These are phyloP conservation scores for Drosophila murphyi DNA, from an alignment of 1,140 invertebrate species.

Conservation along the genomic window DNA sequence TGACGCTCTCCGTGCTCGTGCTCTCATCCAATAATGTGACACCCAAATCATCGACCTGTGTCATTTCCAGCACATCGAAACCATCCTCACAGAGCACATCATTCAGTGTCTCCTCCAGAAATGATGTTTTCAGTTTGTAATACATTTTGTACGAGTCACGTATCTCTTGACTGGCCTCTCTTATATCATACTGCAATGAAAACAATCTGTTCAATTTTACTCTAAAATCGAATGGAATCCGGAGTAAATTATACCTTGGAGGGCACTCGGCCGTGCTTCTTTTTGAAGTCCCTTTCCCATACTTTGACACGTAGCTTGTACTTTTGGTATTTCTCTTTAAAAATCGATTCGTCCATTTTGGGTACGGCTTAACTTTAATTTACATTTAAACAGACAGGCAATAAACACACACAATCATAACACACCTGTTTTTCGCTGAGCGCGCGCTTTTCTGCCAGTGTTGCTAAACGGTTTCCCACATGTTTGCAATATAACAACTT, in stretches of 20 bases:
- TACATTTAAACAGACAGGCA: slow-evolving; percentile 33
- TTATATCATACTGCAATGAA: slow-evolving; percentile 89
- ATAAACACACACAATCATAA: slow-evolving; percentile 24
- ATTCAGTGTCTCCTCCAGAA: slow-evolving; percentile 89
- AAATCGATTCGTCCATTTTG: slow-evolving; percentile 74
- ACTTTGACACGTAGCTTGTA: slow-evolving; percentile 90
- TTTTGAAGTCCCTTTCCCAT: slow-evolving; percentile 92
- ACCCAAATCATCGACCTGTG: slow-evolving; percentile 66
- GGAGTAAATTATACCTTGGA: slow-evolving; percentile 87
- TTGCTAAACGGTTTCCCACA: slow-evolving; percentile 33
- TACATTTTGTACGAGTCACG: slow-evolving; percentile 92
- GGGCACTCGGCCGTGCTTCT: slow-evolving; percentile 88
- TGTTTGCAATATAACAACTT: background rate
- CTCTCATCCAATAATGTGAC: slow-evolving; percentile 37
- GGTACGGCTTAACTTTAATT: background rate
- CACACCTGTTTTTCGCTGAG: slow-evolving; percentile 60
- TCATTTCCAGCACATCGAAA: slow-evolving; percentile 83
- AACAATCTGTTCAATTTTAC: background rate
- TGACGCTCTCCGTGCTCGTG: slow-evolving; percentile 43
- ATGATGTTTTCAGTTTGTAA: slow-evolving; percentile 90
- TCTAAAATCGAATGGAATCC: background rate
- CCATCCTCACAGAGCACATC: slow-evolving; percentile 85
- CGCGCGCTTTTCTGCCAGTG: slow-evolving; percentile 41
- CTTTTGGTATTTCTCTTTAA: slow-evolving; percentile 85
- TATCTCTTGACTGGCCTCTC: slow-evolving; percentile 89